A percentile compares a stretch with the other conserved stretches of the same genome.
phyloP scores from a whole-genome alignment of 2,113 vertebrate species.

The Ochotona princeps region DNA sequence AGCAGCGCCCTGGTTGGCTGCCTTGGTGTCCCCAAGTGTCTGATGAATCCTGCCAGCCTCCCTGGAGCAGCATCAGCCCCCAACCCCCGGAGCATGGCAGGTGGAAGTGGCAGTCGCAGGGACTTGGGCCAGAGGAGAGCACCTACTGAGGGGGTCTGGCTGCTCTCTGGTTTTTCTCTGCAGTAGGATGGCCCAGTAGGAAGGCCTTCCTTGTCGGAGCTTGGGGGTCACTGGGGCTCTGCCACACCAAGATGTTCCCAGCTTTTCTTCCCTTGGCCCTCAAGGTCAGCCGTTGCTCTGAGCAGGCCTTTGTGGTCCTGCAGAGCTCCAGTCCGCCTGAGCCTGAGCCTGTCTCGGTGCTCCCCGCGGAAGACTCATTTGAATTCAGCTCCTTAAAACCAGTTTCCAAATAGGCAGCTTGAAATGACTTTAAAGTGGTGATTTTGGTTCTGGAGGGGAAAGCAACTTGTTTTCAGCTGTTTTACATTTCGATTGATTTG shows the following conservation, averaged over 20 bases:
- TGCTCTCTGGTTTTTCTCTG: constrained; percentile 7
- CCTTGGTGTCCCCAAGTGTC: not conserved
- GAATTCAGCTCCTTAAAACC: constrained; percentile 46
- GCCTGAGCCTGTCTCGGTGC: not conserved
- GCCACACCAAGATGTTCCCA: not conserved
- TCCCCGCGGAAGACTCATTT: constrained; percentile 4
- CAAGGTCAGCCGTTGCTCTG: not conserved
- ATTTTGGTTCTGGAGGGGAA: not conserved
- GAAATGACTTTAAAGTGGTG: not conserved
- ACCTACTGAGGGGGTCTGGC: not conserved
- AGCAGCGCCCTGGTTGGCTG: not conserved
- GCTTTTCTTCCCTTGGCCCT: constrained; percentile 29
- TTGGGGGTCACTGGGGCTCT: not conserved
- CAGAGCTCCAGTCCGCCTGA: not conserved
- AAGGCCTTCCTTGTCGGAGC: not conserved
- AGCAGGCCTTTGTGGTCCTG: constrained; percentile 27
- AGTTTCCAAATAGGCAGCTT: not conserved
- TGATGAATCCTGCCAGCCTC: not conserved
- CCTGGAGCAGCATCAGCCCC: not conserved
- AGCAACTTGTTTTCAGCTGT: not conserved
- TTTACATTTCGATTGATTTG: not conserved
- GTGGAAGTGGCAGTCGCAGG: not conserved
- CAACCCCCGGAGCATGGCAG: not conserved
- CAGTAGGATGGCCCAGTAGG: not conserved
- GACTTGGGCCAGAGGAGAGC: not conserved